Conservation (phyloP, 2,113 vertebrate genomes). For the Corapipo altera region DNA sequence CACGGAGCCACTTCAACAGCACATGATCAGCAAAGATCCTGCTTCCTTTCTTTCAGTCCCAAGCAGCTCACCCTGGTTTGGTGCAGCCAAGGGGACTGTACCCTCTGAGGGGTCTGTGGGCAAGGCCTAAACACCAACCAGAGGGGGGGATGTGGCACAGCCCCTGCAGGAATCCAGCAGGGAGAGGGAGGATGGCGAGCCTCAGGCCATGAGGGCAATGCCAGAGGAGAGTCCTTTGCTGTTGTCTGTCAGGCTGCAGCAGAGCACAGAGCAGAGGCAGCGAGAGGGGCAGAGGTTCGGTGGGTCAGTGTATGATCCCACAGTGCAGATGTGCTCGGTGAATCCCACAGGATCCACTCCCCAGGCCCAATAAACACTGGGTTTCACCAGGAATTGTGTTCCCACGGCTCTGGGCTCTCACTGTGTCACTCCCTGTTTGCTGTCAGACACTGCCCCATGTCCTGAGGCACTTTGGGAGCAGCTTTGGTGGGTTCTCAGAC, state of each 20-base stretch:
- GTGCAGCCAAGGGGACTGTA: neutral
- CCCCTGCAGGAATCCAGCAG: neutral
- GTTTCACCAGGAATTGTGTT: neutral
- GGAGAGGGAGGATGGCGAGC: neutral
- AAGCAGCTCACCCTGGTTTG: neutral
- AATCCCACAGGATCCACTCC: fast-evolving
- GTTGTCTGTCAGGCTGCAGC: neutral
- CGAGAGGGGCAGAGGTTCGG: neutral
- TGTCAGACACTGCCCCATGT: neutral
- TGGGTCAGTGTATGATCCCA: neutral
- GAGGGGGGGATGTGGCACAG: neutral
- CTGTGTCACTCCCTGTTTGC: neutral
- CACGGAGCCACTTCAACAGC: neutral
- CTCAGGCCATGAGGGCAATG: neutral
- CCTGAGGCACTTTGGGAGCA: neutral
- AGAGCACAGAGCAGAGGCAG: neutral
- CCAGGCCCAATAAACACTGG: too few relatives aligned
- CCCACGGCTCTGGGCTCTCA: neutral
- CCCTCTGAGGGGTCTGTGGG: neutral
- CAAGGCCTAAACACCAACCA: neutral
- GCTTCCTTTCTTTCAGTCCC: neutral
- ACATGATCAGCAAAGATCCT: neutral
- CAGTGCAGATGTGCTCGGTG: neutral
- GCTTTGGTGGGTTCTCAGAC: neutral
- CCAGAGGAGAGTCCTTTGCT: neutral